Conservation (phyloP, 2,797 vertebrate species). For the Cyclura pinguis region DNA sequence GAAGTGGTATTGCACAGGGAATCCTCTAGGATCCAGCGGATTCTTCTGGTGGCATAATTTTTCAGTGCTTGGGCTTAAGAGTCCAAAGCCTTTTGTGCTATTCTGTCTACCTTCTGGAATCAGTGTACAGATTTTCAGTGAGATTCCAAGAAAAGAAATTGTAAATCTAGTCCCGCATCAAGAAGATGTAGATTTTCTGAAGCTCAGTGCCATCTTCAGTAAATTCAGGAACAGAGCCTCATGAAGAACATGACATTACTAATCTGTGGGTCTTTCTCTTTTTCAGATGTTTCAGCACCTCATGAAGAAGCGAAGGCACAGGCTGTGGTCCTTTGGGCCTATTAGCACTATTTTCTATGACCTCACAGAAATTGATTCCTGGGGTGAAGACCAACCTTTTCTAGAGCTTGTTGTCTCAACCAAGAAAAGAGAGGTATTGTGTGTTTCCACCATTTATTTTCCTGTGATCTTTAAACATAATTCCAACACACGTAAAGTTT, state of each 20-base stretch:
- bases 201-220: neutral
- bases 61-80: neutral
- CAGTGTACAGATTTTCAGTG: neutral
- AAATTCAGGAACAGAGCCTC: neutral
- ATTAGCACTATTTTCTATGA: conserved; percentile 91
- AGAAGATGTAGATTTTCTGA: neutral
- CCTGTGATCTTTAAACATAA: neutral
- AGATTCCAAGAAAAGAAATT: neutral
- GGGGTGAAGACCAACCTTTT: conserved; percentile 90
- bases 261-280: neutral
- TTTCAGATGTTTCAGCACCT: conserved; percentile 92
- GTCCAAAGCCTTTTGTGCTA: neutral
- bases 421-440: conserved; percentile 87
- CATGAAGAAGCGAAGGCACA: conserved; percentile 87
- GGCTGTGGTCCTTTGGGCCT: conserved; percentile 91
- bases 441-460: neutral
- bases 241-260: neutral
- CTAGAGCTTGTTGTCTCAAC: conserved; percentile 92
- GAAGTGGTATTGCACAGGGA: neutral
- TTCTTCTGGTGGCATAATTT: neutral
- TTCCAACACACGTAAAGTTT: neutral
- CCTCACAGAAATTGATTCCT: conserved; percentile 94
- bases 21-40: neutral
- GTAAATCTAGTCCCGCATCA: neutral
- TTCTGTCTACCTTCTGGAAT: neutral